Base-by-base conservation (phyloP, 2,888 invertebrate species). In the Nomada hirtipes region DNA sequence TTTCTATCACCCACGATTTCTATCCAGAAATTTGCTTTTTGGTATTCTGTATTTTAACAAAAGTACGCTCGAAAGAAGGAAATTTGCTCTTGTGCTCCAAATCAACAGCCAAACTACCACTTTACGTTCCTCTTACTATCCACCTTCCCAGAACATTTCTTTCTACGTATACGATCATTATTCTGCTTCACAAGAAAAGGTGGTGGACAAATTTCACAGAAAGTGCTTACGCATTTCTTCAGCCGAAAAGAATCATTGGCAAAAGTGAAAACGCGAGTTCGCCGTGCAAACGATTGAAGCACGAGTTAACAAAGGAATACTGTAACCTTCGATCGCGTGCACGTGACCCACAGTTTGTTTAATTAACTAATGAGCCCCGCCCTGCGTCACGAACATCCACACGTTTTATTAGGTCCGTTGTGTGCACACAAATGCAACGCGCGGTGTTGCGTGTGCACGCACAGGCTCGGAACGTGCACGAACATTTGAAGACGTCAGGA, bases 351-450 rank as follows among this genome's bases (percentile, higher is more conserved):
- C 76, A 79, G 72, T 88, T 88, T 86, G 89, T 89, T 89, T 90
- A 90, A 90, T 90, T 89, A 90, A 88, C 89, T 90, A 90, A 90
- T 86, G 89, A 89, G 84, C 87, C 90, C 79, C 89, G 89, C 90
- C 90, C 86, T 82, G 61, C 63, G 78, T 82, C 79, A 88, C 88
- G 87, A 85, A 86, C 57, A 20, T 69, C 47, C 29, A 57, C 76
- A 64, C 53, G 64, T 83, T 79, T 83, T 60, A 74, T 82, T 82
- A 61, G 71, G 59, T 69, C 60, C 69, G 63, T 3, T n/a, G 23
- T 64, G 70, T 76, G 80, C 78, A 75, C 75, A 82, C 76, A 64
- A 73, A 20, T 86, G 83, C 80, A 83, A 26, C 60, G 42, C 50
- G 7, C 26, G 9, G 18, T 23, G 76, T 77, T 73, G 77, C 82